Base-by-base conservation (phyloP, 2,113 vertebrate genomes). In the Smithornis capensis region DNA sequence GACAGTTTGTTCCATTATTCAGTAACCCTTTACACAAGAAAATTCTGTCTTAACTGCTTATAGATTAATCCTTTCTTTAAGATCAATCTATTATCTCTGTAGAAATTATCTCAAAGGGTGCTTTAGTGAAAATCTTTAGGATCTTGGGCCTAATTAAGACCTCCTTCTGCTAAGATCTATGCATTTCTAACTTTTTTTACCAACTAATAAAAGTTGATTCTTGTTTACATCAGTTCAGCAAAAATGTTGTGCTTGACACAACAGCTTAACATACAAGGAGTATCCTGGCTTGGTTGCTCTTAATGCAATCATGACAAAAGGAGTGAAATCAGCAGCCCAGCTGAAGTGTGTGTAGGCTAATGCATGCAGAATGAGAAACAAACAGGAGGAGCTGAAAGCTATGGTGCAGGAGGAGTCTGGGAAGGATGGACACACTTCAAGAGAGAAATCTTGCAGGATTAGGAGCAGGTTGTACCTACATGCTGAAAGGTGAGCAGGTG, bases 1-100 rank as follows among this genome's bases (percentile, higher is more conserved):
- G 94, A 95, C 89, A 96, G 93, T 96, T 97, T 97, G 62, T 88
- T 96, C 87, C 77, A 92, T 89, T 97, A 96, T 89, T 95, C 96
- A 96, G 89, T 93, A 97, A 96, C 42, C 57, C 44, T 56, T 81
- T 73, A 33, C 87, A 94, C 94, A 92, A 96, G 95, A 86, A 96
- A 97, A 82, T 94, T 96, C 74, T 89, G 56, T 85, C 90, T 96
- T 67, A 96, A 95, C 53, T 81, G 75, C 74, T 93, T 96, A 94
- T 83, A 90, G 60, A 92, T 94, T 94, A 96, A 94, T 97, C 80
- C 47, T 83, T 92, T 92, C 86, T 94, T 95, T 96, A 94, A 88
- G 68, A 93, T 82, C 68, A 89, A 81, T 87, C 84, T 73, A 88
- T 97, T 97, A 93, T 75, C 88, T 95, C 68, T 91, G 83, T 52